Evolutionary conservation across 2,113 vertebrate species (phyloP), one percentile per base, ranked within the genome.

Genomic region (Perca fluviatilis): DNA sequence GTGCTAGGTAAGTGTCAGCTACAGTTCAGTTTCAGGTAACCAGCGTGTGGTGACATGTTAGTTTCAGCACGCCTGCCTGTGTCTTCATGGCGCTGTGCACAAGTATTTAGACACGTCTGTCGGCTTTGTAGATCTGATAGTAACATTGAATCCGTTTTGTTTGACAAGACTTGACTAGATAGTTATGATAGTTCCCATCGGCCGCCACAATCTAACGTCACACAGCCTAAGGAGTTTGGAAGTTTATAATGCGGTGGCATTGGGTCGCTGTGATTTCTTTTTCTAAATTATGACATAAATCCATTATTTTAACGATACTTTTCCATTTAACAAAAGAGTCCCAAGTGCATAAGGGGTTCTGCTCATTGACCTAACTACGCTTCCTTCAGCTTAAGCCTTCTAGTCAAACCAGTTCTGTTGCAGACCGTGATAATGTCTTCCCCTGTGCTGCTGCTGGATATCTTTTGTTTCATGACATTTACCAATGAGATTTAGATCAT

Each of bases 401-500:
- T 68, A n/a, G 93, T 92, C 65, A 68, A 90, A 93, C 93, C 89
- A 66, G 94, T 94, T 92, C 74, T 82, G 51, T 23, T 76, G 65
- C 56, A 19, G 27, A 27, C 27, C 27, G 47, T 25, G 47, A 54
- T 36, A 50, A 75, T 66, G 14, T 66, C 66, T 43, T 75, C 57
- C 69, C 62, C 62, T 49, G 71, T 49, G 78, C 25, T 14, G 25
- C 80, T 56, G 63, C 77, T 73, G 36, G 8, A 27, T 40, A 0
- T 47, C 68, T 15, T 15, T 40, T 69, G 74, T 60, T 65, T 43
- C 36, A 70, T 76, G 14, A 54, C 72, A 54, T 81, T 83, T 50
- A 25, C 19, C 6, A 18, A 57, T 1, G 56, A 72, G 15, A 18
- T 40, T 80, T 54, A 75, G 13, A 82, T 54, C n/a, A 50, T 27